These are phyloP conservation scores for Andrena bicolor DNA, from an alignment of 2,888 invertebrate genomes.

Conservation along the genomic window DNA sequence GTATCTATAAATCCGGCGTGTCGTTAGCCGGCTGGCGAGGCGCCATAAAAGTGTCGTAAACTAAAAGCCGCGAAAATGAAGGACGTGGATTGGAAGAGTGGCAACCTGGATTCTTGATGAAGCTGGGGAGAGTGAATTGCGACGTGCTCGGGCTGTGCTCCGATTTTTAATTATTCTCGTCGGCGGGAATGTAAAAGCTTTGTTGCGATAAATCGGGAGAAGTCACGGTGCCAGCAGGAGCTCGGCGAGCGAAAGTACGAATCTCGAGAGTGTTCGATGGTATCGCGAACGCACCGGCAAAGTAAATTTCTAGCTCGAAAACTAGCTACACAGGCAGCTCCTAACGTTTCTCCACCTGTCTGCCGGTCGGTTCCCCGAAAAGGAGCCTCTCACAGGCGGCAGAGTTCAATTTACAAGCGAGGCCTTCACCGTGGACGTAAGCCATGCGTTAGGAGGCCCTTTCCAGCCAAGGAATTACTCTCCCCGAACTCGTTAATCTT, in stretches of 20 bases:
- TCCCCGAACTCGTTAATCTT: conserved; percentile 18
- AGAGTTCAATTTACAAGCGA: background rate
- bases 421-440: background rate
- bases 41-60: conserved; percentile 46
- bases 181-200: too few relatives aligned
- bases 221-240: too few relatives aligned
- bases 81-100: conserved; percentile 14
- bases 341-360: too few relatives aligned
- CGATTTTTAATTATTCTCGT: background rate
- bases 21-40: conserved; percentile 25
- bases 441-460: background rate
- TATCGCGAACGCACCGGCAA: too few relatives aligned
- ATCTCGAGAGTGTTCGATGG: too few relatives aligned
- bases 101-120: conserved; percentile 3
- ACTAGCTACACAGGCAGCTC: too few relatives aligned
- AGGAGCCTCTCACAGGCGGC: background rate
- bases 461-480: conserved; percentile 12
- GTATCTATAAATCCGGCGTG: conserved; percentile 28
- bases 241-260: too few relatives aligned
- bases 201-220: too few relatives aligned
- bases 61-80: conserved; percentile 33
- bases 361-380: too few relatives aligned
- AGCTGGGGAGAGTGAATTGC: conserved; percentile 9
- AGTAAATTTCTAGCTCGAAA: too few relatives aligned
- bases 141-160: background rate